Base-by-base conservation (phyloP, 2,888 invertebrate genomes). In the Ichneumoninae sp. region DNA sequence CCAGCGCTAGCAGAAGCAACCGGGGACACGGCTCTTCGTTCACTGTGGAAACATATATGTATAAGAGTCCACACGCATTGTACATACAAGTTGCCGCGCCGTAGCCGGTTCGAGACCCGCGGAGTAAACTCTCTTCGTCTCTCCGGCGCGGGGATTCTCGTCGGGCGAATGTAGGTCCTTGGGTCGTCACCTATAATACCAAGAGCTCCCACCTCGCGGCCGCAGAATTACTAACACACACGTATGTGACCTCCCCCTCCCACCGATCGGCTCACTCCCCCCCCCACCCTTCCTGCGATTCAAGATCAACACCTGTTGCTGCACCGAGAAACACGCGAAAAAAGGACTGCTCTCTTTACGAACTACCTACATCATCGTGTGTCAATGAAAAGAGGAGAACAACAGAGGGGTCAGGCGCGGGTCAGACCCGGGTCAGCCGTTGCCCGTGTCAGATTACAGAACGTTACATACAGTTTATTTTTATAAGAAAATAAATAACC, bases 141-240 rank as follows among this genome's bases (percentile, higher is more conserved):
- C 72, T 79, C 72, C 52, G 70, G 30, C n/a, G 16, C n/a, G 26
- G 78, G 60, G 80, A 72, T 80, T 80, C 82, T 83, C 70, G 83
- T 82, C 80, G 76, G 75, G 80, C 82, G 82, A 86, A 93, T 93
- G 93, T 93, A 93, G 93, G 93, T 93, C 92, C 92, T 88, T 88
- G 88, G 90, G 91, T 91, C 92, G 91, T 87, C 90, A 91, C 89
- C 89, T 90, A 89, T 90, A 90, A 83, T 81, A 84, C 82, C 82
- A 16, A 60, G 86, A 74, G 78, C 44, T 44, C 30, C 82, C 62
- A 74, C 79, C 84, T 86, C 84, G 71, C 57, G 79, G 80, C 80
- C 81, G 75, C 69, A 13, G 70, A 75, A 50, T 72, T 81, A 70
- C 74, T 70, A 50, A 83, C 75, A 76, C 80, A 82, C 80, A 74